A percentile compares a stretch with the other conserved stretches of the same genome.
These are phyloP conservation scores for Falco cherrug DNA, from an alignment of 2,797 vertebrate genomes.

Conservation along the genomic window DNA sequence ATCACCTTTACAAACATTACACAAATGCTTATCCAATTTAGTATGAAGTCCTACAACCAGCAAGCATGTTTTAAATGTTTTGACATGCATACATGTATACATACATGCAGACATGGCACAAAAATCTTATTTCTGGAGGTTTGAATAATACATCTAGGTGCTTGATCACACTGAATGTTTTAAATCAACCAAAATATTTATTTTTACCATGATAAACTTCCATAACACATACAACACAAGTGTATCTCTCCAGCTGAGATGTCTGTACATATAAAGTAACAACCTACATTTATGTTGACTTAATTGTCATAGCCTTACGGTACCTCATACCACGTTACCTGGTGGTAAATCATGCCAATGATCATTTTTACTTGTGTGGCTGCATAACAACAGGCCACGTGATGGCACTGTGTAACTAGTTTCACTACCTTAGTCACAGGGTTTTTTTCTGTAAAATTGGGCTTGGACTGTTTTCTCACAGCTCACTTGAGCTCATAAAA, in stretches of 20 bases:
- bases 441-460: background rate
- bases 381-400: background rate
- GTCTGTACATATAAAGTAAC: background rate
- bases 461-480: background rate
- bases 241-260: background rate
- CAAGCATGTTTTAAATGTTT: background rate
- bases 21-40: background rate
- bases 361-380: background rate
- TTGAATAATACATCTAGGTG: background rate
- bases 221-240: background rate
- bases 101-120: background rate
- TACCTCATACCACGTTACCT: background rate
- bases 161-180: background rate
- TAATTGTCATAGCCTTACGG: no score
- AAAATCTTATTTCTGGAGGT: background rate
- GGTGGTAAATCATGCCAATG: rapidly evolving
- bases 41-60: background rate
- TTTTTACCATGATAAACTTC: background rate
- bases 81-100: rapidly evolving
- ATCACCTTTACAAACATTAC: background rate
- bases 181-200: background rate
- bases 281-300: background rate
- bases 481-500: background rate
- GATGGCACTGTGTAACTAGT: background rate
- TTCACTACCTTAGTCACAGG: background rate